Conservation (phyloP, 2,113 vertebrate genomes). For the Ammodytes dubius region DNA sequence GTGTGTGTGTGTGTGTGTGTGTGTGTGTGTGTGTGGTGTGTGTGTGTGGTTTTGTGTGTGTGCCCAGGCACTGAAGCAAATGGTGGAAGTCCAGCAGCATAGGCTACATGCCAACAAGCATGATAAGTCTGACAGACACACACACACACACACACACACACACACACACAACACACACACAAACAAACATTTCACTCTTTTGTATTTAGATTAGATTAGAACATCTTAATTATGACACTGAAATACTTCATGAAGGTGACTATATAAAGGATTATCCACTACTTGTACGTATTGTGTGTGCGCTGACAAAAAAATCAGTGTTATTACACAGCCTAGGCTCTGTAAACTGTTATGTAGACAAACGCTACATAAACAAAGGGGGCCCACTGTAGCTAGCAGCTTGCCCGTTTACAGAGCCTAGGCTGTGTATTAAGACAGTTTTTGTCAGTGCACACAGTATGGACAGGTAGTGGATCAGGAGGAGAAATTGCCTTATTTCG, state of each 20-base stretch:
- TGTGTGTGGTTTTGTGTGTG: slow-evolving; percentile 1
- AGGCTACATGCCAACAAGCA: slow-evolving; percentile 35
- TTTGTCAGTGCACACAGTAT: no score
- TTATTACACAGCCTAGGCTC: no score
- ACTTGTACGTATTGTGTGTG: no score
- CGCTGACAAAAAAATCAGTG: no score
- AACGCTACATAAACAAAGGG: no score
- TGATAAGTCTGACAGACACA: slow-evolving; percentile 5
- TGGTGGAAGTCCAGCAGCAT: slow-evolving; percentile 19
- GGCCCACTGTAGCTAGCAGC: no score
- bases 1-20: not conserved
- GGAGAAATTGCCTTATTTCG: no score
- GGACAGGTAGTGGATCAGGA: no score
- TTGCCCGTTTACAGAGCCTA: no score
- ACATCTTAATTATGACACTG: not conserved
- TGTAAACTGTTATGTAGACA: no score
- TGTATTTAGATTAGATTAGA: not conserved
- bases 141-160: not conserved
- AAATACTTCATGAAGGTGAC: not conserved
- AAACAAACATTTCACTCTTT: not conserved
- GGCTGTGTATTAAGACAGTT: no score
- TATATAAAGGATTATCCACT: no score
- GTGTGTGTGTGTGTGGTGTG: not conserved
- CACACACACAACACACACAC: slow-evolving; percentile 4
- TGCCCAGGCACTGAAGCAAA: slow-evolving; percentile 45